Conservation (phyloP, 2,797 vertebrate species). For the Agapornis canus region DNA sequence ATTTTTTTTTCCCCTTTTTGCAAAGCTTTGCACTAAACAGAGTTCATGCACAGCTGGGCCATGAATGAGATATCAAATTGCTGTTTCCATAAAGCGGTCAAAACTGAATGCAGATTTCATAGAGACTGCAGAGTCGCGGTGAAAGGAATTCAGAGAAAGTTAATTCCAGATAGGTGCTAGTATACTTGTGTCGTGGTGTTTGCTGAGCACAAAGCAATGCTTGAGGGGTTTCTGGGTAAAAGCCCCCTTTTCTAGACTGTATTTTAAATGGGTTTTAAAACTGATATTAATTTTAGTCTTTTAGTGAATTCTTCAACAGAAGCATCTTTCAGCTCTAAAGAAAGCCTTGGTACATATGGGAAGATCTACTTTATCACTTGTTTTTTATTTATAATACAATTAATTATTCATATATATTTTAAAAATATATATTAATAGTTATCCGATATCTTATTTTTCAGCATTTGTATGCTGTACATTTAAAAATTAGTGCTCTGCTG, state of each 20-base stretch:
- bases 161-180: neutral
- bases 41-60: conserved; percentile 70
- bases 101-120: conserved; percentile 16
- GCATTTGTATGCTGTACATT: neutral
- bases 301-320: neutral
- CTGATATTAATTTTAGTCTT: neutral
- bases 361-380: neutral
- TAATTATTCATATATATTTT: neutral
- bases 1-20: conserved; percentile 58
- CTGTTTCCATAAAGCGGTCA: conserved; percentile 15
- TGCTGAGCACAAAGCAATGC: neutral
- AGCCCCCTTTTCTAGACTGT: neutral
- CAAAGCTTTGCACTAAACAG: conserved; percentile 77
- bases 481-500: neutral
- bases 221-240: neutral
- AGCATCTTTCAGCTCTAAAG: neutral
- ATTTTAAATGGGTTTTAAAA: neutral
- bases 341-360: neutral
- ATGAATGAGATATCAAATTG: conserved; percentile 69
- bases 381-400: neutral
- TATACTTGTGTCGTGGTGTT: neutral
- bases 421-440: neutral
- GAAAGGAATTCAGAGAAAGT: conserved; percentile 12
- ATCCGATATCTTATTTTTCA: neutral
- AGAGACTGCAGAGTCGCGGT: neutral